phyloP scores from a whole-genome alignment of 2,113 vertebrate species.

The Periophthalmus modestus region DNA sequence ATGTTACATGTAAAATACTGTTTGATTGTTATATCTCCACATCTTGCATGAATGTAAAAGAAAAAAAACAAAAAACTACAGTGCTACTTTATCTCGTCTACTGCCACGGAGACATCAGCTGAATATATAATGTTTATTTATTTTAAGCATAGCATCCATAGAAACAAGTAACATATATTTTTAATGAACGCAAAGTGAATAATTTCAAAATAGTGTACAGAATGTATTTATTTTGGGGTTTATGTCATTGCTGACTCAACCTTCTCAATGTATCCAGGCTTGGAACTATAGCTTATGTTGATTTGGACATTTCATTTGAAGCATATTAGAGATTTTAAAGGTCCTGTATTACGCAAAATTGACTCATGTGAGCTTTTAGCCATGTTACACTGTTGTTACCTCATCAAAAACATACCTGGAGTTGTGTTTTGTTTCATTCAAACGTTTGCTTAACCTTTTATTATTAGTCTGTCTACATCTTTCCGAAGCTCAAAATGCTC shows the following conservation, averaged over 20 bases:
- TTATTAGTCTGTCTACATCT: no score
- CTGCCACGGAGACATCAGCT: not conserved
- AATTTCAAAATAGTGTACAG: no score
- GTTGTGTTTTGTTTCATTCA: no score
- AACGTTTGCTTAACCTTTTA: no score
- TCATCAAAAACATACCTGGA: no score
- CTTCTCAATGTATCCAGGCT: not conserved
- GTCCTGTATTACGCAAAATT: no score
- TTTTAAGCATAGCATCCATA: not conserved
- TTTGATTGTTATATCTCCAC: not conserved
- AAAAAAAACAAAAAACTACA: not conserved
- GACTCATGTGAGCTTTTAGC: no score
- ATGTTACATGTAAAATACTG: not conserved
- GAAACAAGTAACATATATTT: not conserved
- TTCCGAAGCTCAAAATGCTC: no score
- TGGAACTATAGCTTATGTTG: not conserved
- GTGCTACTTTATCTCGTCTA: not conserved
- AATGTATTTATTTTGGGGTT: not conserved
- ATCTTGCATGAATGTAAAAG: not conserved
- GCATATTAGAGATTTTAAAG: no score
- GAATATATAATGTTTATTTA: not conserved
- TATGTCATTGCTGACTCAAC: no score
- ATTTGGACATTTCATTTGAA: no score
- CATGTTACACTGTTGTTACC: no score
- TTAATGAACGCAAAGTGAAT: not conserved